These are phyloP conservation scores for Quiscalus mexicanus DNA, from an alignment of 2,113 vertebrate species.

Conservation along the genomic window DNA sequence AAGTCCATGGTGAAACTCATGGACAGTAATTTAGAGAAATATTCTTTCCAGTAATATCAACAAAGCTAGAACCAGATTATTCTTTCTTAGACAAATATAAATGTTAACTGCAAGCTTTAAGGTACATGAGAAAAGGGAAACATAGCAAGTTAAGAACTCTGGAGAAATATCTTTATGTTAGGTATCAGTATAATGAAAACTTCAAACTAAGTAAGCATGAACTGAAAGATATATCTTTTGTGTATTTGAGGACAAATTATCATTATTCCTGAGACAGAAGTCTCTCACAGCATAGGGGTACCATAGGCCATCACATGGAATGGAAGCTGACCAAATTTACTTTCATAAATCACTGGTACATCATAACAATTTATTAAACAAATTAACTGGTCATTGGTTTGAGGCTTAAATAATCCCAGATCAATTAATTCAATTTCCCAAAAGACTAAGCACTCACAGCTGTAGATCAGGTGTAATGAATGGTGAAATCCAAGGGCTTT, in stretches of 20 bases:
- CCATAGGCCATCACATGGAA: not conserved
- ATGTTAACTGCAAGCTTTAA: not conserved
- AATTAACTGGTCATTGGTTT: not conserved
- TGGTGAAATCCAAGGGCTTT: not conserved
- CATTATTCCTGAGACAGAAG: not conserved
- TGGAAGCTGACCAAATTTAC: not conserved
- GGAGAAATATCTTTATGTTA: not conserved
- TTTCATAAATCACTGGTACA: not conserved
- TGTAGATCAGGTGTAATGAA: not conserved
- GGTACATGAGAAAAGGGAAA: not conserved
- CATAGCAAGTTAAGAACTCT: not conserved
- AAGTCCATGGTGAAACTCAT: not conserved
- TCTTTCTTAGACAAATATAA: not conserved
- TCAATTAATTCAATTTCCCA: not conserved
- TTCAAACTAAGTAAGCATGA: not conserved
- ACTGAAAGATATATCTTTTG: not conserved
- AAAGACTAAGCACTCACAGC: not conserved
- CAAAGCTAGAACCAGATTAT: not conserved
- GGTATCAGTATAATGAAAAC: not conserved
- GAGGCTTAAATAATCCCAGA: not conserved
- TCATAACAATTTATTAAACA: not conserved
- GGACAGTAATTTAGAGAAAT: not conserved
- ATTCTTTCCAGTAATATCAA: not conserved
- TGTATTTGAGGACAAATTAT: not conserved
- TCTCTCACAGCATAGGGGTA: not conserved